Evolutionary conservation across 2,888 invertebrate genomes (phyloP), one percentile per base, ranked within the genome.

Genomic region (Heteromyza rotundicornis): DNA sequence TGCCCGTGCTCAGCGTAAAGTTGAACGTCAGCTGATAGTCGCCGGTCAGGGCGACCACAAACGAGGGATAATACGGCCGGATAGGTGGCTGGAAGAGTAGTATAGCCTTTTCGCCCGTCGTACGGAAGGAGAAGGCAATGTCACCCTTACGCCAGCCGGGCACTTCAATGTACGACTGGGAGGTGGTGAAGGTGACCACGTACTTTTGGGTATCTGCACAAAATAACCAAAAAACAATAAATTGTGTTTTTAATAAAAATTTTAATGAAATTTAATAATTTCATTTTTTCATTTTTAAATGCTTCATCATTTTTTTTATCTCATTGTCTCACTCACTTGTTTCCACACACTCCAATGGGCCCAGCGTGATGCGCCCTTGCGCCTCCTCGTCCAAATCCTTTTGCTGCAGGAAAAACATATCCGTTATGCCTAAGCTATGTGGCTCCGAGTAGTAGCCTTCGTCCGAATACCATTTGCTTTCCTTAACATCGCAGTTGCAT

Each of bases 81-180:
- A 95, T 93, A 0, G 95, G 93, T 3, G 95, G 94, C 79, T 96
- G 96, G 77, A 95, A 95, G 5, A 96, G 84, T 23, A 97, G 84
- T 68, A 96, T 92, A 2, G 95, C 96, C 76, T 91, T 92, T 71
- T 92, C 92, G 35, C 95, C 94, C 1, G 95, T 95, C 0, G 96
- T 96, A 66, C 95, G 87, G 78, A 96, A 96, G 71, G 95, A 95
- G 83, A 96, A 94, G 0, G 94, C 94, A 66, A 96, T 90, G 76
- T 95, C 95, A 1, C 95, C 95, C 75, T 94, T 93, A 62, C 92
- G 86, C 96, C 96, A 96, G 0, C 95, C 94, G 0, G 94, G 95
- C 1, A 96, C 94, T 84, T 95, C 94, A 69, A 97, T 91, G 80
- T 93, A 96, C 0, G 95, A 95, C 72, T 94, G 94, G 24, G 93